Evolutionary conservation across 2,888 invertebrate species (phyloP), one percentile per base, ranked within the genome.

Genomic region (Eledone cirrhosa): DNA sequence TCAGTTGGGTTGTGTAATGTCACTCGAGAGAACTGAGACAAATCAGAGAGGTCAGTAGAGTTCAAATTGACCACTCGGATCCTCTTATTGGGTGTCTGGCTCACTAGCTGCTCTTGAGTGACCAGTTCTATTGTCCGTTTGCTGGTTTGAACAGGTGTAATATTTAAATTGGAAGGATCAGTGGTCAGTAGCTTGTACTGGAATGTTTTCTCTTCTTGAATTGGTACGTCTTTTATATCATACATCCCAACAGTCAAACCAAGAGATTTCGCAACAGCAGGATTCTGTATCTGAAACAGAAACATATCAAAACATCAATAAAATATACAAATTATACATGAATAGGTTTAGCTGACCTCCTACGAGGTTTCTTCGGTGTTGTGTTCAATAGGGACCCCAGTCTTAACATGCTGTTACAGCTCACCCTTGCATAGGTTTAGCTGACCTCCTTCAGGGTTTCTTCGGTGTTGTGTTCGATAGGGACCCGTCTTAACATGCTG

Each of bases 211-310:
- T 80, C 77, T 77, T 87, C 87, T 48, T 80, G 82, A 19, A 80
- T 81, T 11, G 84, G 84, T 74, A 87, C 84, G 16, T 85, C 86
- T 74, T 85, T 85, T n/a, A 87, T 86, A 69, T 83, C 85, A 79
- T 87, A 86, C 16, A 80, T 80, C 24, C 88, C 88, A 14, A 81
- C 79, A 47, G 84, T 80, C 33, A 88, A 80, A 22, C 86, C 87
- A 16, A 88, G 81, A 41, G 84, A 83, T 53, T 83, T 80, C 4
- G 88, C 87, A 33, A 87, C 72, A 48, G 77, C 81, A 22, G 76
- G 78, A 80, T 88, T 85, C 24, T 85, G 82, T 41, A 88, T 82
- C 88, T 88, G 82, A 29, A 84, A 82, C 33, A 74, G 24, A 78
- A 63, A 72, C 63, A 63, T 24, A 2, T 14, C 11, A 72, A 24